Evolutionary conservation across 2,113 vertebrate genomes (phyloP), one percentile per base, ranked within the genome.

Genomic region (Lasiurus cinereus): DNA sequence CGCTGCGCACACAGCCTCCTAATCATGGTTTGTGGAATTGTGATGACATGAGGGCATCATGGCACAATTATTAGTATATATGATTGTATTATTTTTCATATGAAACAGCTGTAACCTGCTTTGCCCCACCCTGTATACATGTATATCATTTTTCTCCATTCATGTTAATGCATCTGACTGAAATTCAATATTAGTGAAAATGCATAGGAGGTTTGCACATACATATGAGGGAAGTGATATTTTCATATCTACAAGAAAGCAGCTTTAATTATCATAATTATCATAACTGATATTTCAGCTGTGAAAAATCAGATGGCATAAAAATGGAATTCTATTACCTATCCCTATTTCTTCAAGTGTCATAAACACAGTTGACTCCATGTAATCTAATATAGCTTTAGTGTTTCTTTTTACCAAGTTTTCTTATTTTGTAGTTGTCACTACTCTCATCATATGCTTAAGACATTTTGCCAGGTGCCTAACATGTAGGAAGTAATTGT

Each of bases 111-210:
- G 27, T 50, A 76, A 50, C 73, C 46, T 76, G 31, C 73, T 50
- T 76, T 76, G 73, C 46, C 16, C 4, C 29, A 31, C 16, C 73
- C 46, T 76, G 16, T 50, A 10, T 74, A 79, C 31, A 39, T 80
- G 27, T 84, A n/a, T 74, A 83, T 8, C 22, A 73, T n/a, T 89
- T 91, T 27, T 91, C 52, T 72, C 22, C 52, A 73, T 73, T 97
- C 46, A 59, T 69, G 19, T 86, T 86, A 31, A 83, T 73, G 39
- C 19, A 74, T 4, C 16, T 82, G 48, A 14, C 18, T 93, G 31
- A 89, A 92, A 94, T 85, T 48, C 62, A 12, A 85, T 90, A 88
- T 95, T 69, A 74, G 16, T 91, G 14, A 22, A 54, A 90, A 62
- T 76, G 19, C 11, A 66, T n/a, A 73, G 6, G 13, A 78, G 15